These are phyloP conservation scores for Macaria liturata DNA, from an alignment of 2,888 invertebrate species.

Conservation along the genomic window DNA sequence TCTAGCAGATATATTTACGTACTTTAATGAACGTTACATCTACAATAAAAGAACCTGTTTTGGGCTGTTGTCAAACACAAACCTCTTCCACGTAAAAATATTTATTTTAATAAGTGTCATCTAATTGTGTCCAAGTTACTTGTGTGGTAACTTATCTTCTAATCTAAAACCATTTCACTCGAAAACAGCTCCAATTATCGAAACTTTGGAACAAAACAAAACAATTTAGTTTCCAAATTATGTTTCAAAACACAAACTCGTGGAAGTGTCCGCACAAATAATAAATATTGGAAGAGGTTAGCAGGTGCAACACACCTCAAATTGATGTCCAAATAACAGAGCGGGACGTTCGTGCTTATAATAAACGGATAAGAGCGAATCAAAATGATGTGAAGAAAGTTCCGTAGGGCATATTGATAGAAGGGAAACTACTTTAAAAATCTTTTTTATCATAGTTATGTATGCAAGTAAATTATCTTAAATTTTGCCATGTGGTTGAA, in stretches of 20 bases:
- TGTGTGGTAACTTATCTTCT: too few relatives aligned
- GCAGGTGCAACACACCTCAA: conserved; percentile 72
- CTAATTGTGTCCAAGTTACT: too few relatives aligned
- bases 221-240: conserved; percentile 53
- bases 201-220: conserved; percentile 45
- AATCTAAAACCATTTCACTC: too few relatives aligned
- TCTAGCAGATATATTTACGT: too few relatives aligned
- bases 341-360: conserved; percentile 37
- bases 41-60: too few relatives aligned
- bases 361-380: conserved; percentile 11
- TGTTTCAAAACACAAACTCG: conserved; percentile 43
- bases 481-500: too few relatives aligned
- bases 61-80: too few relatives aligned
- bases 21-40: too few relatives aligned
- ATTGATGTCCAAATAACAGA: conserved; percentile 73
- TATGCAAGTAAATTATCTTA: too few relatives aligned
- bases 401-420: background rate
- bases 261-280: conserved; percentile 55
- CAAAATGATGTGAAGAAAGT: background rate
- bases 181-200: conserved; percentile 33
- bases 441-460: too few relatives aligned
- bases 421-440: conserved; percentile 10
- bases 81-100: too few relatives aligned
- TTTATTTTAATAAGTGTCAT: too few relatives aligned
- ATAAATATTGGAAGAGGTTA: conserved; percentile 77